Conservation (phyloP, 2,113 vertebrate species). For the Gymnobelideus leadbeateri region DNA sequence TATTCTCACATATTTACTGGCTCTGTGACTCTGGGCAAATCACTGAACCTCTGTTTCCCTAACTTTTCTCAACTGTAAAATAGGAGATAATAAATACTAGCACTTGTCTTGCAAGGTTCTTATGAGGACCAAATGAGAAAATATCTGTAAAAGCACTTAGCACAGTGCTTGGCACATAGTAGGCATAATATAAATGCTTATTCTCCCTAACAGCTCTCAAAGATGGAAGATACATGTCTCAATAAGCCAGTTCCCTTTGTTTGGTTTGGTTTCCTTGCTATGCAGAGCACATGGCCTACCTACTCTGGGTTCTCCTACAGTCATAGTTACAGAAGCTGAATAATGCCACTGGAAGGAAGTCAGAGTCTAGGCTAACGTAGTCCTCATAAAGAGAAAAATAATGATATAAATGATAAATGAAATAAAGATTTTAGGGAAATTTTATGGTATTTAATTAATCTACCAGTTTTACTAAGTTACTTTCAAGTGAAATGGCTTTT, state of each 20-base stretch:
- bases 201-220: neutral
- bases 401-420: conserved; percentile 82
- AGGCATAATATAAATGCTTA: neutral
- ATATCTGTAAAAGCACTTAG: neutral
- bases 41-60: neutral
- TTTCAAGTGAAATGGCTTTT: conserved; percentile 90
- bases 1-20: neutral
- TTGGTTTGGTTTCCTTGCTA: conserved; percentile 65
- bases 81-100: too few species aligned
- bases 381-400: conserved; percentile 79
- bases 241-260: conserved; percentile 63
- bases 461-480: conserved; percentile 87
- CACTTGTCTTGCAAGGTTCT: neutral
- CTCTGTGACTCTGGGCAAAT: neutral
- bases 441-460: conserved; percentile 89
- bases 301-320: conserved; percentile 79
- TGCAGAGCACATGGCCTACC: conserved; percentile 74
- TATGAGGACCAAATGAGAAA: neutral
- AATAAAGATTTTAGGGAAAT: conserved; percentile 86
- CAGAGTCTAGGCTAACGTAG: conserved; percentile 75
- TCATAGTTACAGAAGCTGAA: conserved; percentile 78
- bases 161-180: neutral
- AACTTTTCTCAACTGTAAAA: too few species aligned
- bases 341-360: conserved; percentile 71
- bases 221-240: neutral